Evolutionary conservation across 2,113 vertebrate genomes (phyloP).

Genomic region (Lamprologus tigripictilis): DNA sequence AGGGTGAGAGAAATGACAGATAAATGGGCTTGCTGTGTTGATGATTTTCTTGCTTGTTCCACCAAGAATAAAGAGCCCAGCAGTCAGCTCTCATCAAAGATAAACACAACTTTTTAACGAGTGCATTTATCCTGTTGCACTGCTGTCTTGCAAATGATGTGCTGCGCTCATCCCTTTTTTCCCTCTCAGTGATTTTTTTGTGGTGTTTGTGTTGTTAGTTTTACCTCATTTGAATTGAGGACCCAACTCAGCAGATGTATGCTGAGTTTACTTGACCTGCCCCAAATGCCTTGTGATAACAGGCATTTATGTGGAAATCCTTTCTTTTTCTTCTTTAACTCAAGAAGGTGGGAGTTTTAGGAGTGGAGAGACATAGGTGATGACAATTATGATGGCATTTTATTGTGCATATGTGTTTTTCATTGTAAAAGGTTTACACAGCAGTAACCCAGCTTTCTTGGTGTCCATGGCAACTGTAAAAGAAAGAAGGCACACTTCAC

Average conservation of each 20-base stretch:
- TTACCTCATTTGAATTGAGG: neutral
- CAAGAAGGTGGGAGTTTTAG: neutral
- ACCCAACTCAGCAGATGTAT: neutral
- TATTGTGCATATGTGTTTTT: neutral
- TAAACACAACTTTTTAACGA: conserved; percentile 26
- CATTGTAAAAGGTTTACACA: conserved; percentile 30
- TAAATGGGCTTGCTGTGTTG: neutral
- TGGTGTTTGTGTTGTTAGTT: neutral
- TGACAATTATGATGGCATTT: neutral
- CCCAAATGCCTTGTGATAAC: neutral
- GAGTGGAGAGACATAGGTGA: neutral
- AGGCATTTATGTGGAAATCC: neutral
- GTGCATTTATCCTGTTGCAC: neutral
- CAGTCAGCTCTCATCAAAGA: conserved; percentile 23
- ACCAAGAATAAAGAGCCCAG: conserved; percentile 4
- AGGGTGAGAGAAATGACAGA: neutral
- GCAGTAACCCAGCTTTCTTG: conserved; percentile 50
- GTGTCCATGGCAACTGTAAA: conserved; percentile 79
- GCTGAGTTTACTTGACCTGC: neutral
- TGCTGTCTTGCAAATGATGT: neutral
- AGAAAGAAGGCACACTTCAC: conserved; percentile 67
- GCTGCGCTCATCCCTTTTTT: neutral
- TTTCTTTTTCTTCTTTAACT: neutral
- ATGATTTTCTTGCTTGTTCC: neutral
- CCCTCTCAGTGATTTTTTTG: neutral